These are phyloP conservation scores for Drosophila infuscata DNA, from an alignment of 2,888 invertebrate species.

Conservation along the genomic window DNA sequence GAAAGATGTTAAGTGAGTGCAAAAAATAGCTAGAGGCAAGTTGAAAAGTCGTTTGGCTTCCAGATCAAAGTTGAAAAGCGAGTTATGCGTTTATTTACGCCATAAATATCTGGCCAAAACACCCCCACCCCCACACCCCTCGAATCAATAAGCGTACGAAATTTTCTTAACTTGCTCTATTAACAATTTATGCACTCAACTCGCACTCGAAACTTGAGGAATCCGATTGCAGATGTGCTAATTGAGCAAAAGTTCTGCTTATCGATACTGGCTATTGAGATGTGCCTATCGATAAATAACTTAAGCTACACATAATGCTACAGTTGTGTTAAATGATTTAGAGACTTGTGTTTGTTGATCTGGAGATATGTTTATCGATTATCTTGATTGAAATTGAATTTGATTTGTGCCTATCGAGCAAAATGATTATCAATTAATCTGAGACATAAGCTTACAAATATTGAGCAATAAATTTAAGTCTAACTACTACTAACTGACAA, in stretches of 20 bases:
- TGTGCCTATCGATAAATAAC: not conserved
- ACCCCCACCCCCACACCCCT: not conserved
- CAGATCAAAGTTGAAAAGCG: constrained; percentile 30
- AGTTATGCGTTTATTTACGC: constrained; percentile 44
- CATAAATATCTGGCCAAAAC: not conserved
- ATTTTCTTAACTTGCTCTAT: constrained; percentile 2
- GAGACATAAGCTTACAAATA: not conserved
- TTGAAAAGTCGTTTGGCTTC: constrained; percentile 38
- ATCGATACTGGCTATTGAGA: not conserved
- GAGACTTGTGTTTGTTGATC: not conserved
- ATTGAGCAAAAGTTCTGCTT: not conserved
- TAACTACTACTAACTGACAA: not conserved
- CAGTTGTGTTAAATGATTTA: not conserved
- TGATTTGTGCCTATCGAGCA: not conserved
- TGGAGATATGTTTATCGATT: not conserved
- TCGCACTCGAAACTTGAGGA: not conserved
- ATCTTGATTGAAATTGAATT: not conserved
- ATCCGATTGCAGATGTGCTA: not conserved
- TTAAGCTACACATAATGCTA: not conserved
- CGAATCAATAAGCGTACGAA: not conserved
- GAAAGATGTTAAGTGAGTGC: constrained; percentile 4
- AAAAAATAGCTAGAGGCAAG: constrained; percentile 24
- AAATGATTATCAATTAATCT: not conserved
- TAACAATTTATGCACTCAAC: constrained; percentile 17
- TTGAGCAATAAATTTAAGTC: not conserved